A percentile compares a stretch with the other conserved stretches of the same genome.
phyloP scores from a whole-genome alignment of 2,888 invertebrate genomes.

The Abscondita cerata region DNA sequence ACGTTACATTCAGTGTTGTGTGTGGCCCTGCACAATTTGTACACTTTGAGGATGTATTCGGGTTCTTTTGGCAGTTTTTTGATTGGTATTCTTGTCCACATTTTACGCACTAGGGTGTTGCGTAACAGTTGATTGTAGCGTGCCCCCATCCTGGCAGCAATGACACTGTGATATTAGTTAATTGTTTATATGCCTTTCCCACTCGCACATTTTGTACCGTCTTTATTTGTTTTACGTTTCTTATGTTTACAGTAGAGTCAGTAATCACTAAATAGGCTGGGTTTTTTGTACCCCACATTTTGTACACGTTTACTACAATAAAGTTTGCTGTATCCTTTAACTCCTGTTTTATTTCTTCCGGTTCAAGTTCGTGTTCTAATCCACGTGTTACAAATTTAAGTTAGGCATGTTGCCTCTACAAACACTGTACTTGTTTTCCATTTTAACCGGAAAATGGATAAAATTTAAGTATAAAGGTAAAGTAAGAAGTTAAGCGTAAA shows the following conservation, averaged over 20 bases:
- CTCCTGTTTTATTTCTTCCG: neutral
- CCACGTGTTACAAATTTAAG: neutral
- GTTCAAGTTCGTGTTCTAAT: neutral
- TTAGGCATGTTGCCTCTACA: too few relatives aligned
- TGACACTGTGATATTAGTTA: conserved; percentile 42
- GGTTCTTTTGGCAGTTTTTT: too few relatives aligned
- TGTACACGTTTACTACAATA: neutral
- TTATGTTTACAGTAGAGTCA: neutral
- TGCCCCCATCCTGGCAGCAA: conserved; percentile 44
- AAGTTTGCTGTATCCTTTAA: neutral
- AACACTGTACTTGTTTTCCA: too few relatives aligned
- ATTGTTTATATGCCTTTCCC: conserved; percentile 41
- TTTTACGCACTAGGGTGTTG: conserved; percentile 41
- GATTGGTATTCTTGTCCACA: conserved; percentile 41
- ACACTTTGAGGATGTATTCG: conserved; percentile 37
- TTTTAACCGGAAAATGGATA: too few relatives aligned
- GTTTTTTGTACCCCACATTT: conserved; percentile 12
- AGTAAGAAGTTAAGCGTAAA: too few relatives aligned
- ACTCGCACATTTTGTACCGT: conserved; percentile 14
- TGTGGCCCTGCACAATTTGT: conserved; percentile 42
- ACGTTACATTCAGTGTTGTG: conserved; percentile 38
- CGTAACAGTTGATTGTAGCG: conserved; percentile 42
- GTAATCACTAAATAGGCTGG: conserved; percentile 17
- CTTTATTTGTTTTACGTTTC: conserved; percentile 5
- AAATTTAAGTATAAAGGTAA: too few relatives aligned